These are phyloP conservation scores for Hemiprocne comata DNA, from an alignment of 2,113 vertebrate species.

Conservation along the genomic window DNA sequence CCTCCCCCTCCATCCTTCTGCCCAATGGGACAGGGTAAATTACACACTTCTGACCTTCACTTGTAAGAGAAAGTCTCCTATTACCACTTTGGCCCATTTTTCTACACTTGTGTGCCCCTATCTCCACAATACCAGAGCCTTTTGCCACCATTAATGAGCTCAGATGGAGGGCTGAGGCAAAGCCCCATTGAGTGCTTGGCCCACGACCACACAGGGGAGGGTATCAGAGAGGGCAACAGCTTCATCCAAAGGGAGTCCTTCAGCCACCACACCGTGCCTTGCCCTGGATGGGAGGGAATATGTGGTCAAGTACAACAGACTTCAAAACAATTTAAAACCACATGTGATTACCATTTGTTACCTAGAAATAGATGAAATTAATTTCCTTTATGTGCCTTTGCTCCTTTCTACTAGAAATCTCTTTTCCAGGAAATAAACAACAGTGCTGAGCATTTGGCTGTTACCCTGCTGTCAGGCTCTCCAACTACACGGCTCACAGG, in stretches of 20 bases:
- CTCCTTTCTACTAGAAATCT: not conserved
- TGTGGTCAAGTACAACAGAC: fast-evolving
- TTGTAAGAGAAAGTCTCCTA: not conserved
- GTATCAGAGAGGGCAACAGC: not conserved
- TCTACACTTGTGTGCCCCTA: not conserved
- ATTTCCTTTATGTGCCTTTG: not conserved
- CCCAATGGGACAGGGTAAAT: not conserved
- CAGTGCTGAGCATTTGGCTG: not conserved
- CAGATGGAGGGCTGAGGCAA: not conserved
- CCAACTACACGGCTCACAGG: not conserved
- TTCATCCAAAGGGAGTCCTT: not conserved
- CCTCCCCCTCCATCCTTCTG: not conserved
- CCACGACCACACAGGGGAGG: not conserved
- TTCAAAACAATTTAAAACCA: not conserved
- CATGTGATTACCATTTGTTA: not conserved
- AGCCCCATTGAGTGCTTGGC: not conserved
- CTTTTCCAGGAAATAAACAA: not conserved
- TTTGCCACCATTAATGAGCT: not conserved
- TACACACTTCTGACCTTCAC: not conserved
- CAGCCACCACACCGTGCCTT: not conserved
- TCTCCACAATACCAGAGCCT: fast-evolving
- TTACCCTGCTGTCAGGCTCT: not conserved
- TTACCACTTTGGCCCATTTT: not conserved
- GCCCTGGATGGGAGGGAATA: not conserved
- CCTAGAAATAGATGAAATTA: not conserved